phyloP scores from a whole-genome alignment of 2,888 invertebrate genomes.

The Coleophora deauratella region DNA sequence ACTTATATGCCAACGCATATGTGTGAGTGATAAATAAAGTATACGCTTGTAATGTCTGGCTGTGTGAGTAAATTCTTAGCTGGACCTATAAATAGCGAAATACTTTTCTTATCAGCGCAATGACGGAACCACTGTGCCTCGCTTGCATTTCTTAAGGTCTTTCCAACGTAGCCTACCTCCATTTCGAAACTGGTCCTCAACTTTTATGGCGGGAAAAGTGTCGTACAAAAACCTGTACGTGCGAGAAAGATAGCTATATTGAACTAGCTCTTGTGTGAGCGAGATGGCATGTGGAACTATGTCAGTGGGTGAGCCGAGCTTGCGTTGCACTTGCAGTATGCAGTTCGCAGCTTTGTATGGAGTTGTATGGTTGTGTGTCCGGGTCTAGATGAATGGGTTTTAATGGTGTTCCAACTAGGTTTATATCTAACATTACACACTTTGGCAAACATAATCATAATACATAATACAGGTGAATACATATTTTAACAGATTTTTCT shows the following conservation, averaged over 20 bases:
- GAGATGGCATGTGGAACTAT: constrained; percentile 36
- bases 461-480: no score
- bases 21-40: no score
- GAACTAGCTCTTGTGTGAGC: constrained; percentile 25
- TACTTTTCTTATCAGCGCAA: no score
- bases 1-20: no score
- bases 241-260: constrained; percentile 28
- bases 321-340: constrained; percentile 44
- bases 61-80: no score
- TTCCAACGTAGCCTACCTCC: constrained; percentile 15
- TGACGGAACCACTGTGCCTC: no score
- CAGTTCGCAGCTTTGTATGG: constrained; percentile 13
- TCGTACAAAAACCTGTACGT: constrained; percentile 40
- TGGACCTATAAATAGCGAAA: no score
- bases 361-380: constrained; percentile 4
- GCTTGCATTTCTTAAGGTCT: not conserved
- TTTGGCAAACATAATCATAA: no score
- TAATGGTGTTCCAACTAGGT: no score
- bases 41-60: no score
- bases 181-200: constrained; percentile 44
- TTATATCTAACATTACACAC: no score
- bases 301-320: constrained; percentile 57
- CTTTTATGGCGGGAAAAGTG: constrained; percentile 56
- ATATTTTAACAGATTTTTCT: no score
- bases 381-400: constrained; percentile 1